These are phyloP conservation scores for Drosophila equinoxialis DNA, from an alignment of 1,140 invertebrate genomes.

Conservation along the genomic window DNA sequence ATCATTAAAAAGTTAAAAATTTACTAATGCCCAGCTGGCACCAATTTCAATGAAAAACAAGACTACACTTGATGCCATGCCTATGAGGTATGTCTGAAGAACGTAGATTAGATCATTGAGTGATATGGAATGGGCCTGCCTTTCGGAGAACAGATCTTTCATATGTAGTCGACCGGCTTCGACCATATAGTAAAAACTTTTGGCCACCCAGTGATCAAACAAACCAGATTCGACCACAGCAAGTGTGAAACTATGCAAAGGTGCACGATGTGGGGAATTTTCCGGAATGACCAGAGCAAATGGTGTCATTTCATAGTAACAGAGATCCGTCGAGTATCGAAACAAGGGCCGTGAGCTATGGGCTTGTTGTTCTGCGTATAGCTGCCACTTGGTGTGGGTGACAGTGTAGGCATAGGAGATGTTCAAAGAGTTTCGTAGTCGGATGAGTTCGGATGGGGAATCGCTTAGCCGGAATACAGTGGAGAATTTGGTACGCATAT, in stretches of 20 bases:
- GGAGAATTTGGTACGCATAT: conserved; percentile 49
- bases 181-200: conserved; percentile 9
- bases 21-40: neutral
- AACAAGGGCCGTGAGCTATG: neutral
- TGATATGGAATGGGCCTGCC: neutral
- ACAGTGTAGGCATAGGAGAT: neutral
- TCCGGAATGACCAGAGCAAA: conserved; percentile 4
- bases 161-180: neutral
- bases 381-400: conserved; percentile 4
- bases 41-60: neutral
- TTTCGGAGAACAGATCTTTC: neutral
- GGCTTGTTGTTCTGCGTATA: conserved; percentile 2
- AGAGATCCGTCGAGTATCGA: neutral
- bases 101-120: neutral
- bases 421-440: neutral
- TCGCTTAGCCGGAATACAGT: conserved; percentile 33
- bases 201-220: neutral
- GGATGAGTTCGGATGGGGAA: neutral
- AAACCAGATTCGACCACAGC: neutral
- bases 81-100: neutral
- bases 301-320: conserved; percentile 2
- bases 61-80: neutral
- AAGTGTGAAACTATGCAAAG: neutral
- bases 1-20: neutral
- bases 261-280: neutral